Percentiles rank a stretch among this genome's conserved stretches.
Evolutionary conservation across 2,797 vertebrate genomes (phyloP).

Genomic region (Mus minutoides): DNA sequence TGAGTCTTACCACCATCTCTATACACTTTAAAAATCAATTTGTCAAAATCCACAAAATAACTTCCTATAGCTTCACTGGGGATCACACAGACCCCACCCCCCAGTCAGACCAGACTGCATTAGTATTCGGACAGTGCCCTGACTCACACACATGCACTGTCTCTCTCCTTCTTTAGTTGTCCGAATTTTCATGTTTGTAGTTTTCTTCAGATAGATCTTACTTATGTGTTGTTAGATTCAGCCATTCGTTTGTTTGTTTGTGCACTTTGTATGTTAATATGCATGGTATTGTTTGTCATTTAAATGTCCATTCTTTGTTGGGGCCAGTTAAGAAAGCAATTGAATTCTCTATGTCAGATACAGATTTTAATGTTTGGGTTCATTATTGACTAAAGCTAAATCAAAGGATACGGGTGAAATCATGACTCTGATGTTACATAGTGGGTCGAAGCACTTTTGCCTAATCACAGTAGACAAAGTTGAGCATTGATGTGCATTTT

Average conservation of each 20-base stretch:
- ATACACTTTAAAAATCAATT: slow-evolving; percentile 61
- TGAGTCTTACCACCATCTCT: background rate
- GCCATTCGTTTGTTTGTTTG: background rate
- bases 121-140: background rate
- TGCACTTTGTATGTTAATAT: background rate
- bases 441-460: background rate
- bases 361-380: background rate
- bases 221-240: background rate
- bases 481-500: background rate
- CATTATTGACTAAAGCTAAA: background rate
- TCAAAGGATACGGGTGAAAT: background rate
- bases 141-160: background rate
- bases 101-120: background rate
- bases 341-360: background rate
- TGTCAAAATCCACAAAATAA: slow-evolving; percentile 50
- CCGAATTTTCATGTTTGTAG: background rate
- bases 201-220: background rate
- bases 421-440: background rate
- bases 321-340: background rate
- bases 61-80: background rate
- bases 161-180: slow-evolving; percentile 18
- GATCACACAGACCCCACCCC: slow-evolving; percentile 18
- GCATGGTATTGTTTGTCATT: background rate
- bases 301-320: background rate
- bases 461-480: background rate